Base-by-base conservation (phyloP, 2,888 invertebrate species). In the Callyntrura sp. region DNA sequence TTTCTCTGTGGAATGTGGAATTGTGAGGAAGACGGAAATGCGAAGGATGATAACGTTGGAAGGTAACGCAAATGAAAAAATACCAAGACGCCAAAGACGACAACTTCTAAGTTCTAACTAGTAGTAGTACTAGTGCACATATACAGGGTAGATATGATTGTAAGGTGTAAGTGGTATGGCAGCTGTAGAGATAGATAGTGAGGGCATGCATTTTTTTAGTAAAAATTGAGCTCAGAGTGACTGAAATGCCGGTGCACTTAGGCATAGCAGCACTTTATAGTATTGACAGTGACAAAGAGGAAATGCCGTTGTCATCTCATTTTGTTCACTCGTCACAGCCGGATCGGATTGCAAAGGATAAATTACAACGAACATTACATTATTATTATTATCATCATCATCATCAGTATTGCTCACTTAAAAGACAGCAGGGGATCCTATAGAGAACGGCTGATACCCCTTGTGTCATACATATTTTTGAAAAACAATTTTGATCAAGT, bases 21-120 rank as follows among this genome's bases (percentile, higher is more conserved):
- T 28, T 65, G 65, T 55, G 65, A 65, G 35, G 65, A 65, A 65
- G 35, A 65, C 28, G 65, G 65, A 60, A 60, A 60, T 60, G 20
- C 17, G 35, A 65, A 65, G 0, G 28, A 65, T 28, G 35, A 65
- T 28, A 35, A 35, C 35, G 35, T 35, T 35, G 35, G 65, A 65
- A 60, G 60, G 17, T 35, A 35, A 35, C 35, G 6, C 35, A 35
- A 35, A n/a, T n/a, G n/a, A n/a, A n/a, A n/a, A n/a, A n/a, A 35
- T 35, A 35, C 35, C 35, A 35, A 2, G 35, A 35, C 35, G 35
- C 2, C 35, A 6, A 35, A 35, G 35, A 4, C 2, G 35, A 35
- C 35, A 35, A 35, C 35, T 35, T 48, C 48, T 48, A n/a, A n/a
- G n/a, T n/a, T n/a, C n/a, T n/a, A n/a, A n/a, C n/a, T n/a, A n/a